Percentiles rank a stretch among this genome's conserved stretches.
These are phyloP conservation scores for Octodon degus DNA, from an alignment of 2,113 vertebrate genomes.

Conservation along the genomic window DNA sequence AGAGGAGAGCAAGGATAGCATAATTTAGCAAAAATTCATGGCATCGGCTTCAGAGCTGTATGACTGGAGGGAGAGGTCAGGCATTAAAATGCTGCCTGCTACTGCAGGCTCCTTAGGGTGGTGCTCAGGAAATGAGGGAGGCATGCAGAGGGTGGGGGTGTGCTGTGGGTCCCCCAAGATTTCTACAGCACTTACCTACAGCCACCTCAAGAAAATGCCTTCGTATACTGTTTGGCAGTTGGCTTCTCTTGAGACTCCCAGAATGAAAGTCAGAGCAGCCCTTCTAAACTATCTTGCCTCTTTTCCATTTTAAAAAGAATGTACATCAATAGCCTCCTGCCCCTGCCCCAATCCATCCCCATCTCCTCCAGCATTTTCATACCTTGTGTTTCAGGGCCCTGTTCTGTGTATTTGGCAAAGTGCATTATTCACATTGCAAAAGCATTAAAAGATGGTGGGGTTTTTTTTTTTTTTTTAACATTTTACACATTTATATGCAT, in stretches of 20 bases:
- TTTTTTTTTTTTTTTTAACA: not conserved
- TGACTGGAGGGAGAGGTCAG: conserved; percentile 91
- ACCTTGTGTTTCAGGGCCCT: not conserved
- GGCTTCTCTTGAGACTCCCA: conserved; percentile 43
- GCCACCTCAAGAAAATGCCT: conserved; percentile 62
- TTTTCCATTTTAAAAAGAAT: conserved; percentile 65
- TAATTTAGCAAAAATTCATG: conserved; percentile 93
- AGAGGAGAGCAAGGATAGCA: conserved; percentile 94
- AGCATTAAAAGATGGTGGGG: not conserved
- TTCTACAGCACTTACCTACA: conserved; percentile 23
- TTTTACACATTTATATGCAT: conserved; percentile 49
- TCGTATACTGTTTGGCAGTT: not conserved
- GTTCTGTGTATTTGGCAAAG: conserved; percentile 29
- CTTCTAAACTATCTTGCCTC: conserved; percentile 44
- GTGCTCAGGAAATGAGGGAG: conserved; percentile 85
- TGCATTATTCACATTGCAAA: conserved; percentile 59
- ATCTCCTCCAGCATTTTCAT: not conserved
- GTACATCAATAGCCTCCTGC: not conserved
- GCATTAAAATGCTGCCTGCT: conserved; percentile 88
- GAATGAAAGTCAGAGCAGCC: conserved; percentile 48
- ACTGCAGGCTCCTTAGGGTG: conserved; percentile 88
- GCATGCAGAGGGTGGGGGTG: not conserved
- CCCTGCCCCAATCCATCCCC: fast-evolving
- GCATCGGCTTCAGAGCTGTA: conserved; percentile 89
- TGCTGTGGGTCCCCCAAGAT: conserved; percentile 39